Conservation (phyloP, 2,797 vertebrate genomes). For the Acanthopagrus latus region DNA sequence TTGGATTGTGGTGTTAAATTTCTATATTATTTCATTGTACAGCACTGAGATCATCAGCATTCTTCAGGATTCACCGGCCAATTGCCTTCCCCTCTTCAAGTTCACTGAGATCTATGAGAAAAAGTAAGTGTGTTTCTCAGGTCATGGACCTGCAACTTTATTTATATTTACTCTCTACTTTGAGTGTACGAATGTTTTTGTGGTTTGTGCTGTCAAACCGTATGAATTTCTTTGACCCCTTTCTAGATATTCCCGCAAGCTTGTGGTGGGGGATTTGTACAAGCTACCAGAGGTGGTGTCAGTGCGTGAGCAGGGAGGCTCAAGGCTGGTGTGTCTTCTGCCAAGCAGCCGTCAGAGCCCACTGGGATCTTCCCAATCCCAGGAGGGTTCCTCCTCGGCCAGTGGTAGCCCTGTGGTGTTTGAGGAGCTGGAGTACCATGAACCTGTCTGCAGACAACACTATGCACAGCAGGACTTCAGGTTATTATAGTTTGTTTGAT, state of each 20-base stretch:
- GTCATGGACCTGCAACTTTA: neutral
- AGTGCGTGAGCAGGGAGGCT: constrained; percentile 92
- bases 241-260: constrained; percentile 91
- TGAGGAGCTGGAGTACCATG: constrained; percentile 97
- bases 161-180: neutral
- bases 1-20: neutral
- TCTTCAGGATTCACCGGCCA: constrained; percentile 96
- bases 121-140: constrained; percentile 85
- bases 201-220: neutral
- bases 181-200: neutral
- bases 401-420: constrained; percentile 96
- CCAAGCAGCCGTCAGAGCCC: constrained; percentile 93
- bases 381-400: constrained; percentile 92
- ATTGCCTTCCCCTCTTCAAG: constrained; percentile 95
- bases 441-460: constrained; percentile 94
- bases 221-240: neutral
- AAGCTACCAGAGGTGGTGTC: constrained; percentile 91
- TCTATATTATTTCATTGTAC: constrained; percentile 37
- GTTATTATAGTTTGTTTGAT: constrained; percentile 66
- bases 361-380: constrained; percentile 93
- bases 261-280: constrained; percentile 91
- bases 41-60: constrained; percentile 92
- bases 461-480: constrained; percentile 90
- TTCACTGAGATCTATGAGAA: constrained; percentile 97
- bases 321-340: constrained; percentile 92